A percentile compares a stretch with the other conserved stretches of the same genome.
Evolutionary conservation across 23 tunicate species (phyloP).

Genomic region (Trididemnum miniatum): DNA sequence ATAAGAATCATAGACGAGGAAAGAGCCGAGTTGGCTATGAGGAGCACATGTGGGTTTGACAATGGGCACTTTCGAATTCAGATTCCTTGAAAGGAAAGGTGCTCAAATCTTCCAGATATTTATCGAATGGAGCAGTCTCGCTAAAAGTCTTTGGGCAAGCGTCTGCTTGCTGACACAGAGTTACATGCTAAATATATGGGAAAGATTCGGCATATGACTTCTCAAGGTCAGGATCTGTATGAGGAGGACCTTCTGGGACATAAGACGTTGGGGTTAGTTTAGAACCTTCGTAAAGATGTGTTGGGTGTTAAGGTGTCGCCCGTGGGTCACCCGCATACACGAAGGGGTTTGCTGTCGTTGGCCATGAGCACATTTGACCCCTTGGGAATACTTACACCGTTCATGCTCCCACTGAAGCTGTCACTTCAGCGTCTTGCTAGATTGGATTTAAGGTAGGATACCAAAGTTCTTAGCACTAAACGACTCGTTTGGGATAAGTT

Average conservation of each 20-base stretch:
- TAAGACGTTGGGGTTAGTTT: slow-evolving; percentile 16
- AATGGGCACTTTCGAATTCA: slow-evolving; percentile 8
- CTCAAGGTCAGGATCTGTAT: not conserved
- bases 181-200: not conserved
- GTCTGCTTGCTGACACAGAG: not conserved
- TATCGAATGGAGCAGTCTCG: slow-evolving; percentile 11
- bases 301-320: not conserved
- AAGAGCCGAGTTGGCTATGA: not conserved
- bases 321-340: not conserved
- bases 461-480: not conserved
- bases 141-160: not conserved
- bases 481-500: not conserved
- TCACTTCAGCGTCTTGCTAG: slow-evolving; percentile 3
- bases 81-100: not conserved
- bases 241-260: slow-evolving; percentile 9
- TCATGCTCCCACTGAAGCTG: not conserved
- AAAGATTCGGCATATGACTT: not conserved
- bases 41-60: not conserved
- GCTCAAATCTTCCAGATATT: slow-evolving; percentile 5
- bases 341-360: slow-evolving; percentile 2
- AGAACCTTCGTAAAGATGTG: not conserved
- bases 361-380: slow-evolving; percentile 21
- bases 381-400: slow-evolving; percentile 5
- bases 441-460: not conserved
- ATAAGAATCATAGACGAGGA: not conserved